phyloP scores from a whole-genome alignment of 2,888 invertebrate species.

The Lycophotia porphyrea region DNA sequence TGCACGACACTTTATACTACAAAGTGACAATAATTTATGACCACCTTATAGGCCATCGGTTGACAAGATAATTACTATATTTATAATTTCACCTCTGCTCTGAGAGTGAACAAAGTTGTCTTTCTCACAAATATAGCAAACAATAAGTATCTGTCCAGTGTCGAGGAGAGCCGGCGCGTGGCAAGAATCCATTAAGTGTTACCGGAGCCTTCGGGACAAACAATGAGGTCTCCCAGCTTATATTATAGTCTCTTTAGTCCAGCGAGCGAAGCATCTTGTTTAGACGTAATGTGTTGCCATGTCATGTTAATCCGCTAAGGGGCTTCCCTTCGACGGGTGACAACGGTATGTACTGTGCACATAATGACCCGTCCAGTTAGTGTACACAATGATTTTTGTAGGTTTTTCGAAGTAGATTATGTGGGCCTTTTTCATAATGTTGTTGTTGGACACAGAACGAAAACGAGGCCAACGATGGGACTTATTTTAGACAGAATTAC shows the following conservation, averaged over 20 bases:
- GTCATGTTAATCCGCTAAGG: constrained; percentile 61
- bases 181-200: constrained; percentile 70
- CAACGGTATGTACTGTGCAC: constrained; percentile 21
- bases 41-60: constrained; percentile 40
- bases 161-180: constrained; percentile 62
- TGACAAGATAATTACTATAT: constrained; percentile 58
- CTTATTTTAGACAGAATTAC: background rate
- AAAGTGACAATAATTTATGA: constrained; percentile 56
- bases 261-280: constrained; percentile 46
- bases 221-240: constrained; percentile 56
- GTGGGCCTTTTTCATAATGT: background rate
- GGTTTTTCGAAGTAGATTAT: constrained; percentile 15
- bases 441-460: background rate
- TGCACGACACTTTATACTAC: constrained; percentile 18
- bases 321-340: constrained; percentile 37
- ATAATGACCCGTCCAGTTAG: constrained; percentile 17
- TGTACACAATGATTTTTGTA: constrained; percentile 8
- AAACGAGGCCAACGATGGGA: background rate
- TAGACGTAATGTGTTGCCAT: constrained; percentile 54
- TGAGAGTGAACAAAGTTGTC: constrained; percentile 50
- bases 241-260: constrained; percentile 47
- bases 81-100: constrained; percentile 57
- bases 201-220: constrained; percentile 65
- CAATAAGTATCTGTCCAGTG: constrained; percentile 63
- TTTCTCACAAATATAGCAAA: constrained; percentile 60